These are phyloP conservation scores for Lutraria lutraria DNA, from an alignment of 2,888 invertebrate genomes.

Conservation along the genomic window DNA sequence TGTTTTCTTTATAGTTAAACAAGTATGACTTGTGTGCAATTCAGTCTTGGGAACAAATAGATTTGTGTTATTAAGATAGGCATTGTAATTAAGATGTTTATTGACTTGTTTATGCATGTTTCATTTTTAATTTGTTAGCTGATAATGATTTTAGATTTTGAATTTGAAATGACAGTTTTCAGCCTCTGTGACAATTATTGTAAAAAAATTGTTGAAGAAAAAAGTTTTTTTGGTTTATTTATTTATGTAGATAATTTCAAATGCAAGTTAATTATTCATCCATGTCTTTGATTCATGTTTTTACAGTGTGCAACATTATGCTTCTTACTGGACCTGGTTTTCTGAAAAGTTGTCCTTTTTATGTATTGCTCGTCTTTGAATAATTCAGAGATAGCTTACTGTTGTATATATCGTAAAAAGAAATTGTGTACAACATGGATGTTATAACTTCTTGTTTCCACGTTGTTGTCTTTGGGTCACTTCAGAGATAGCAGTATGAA, in stretches of 20 bases:
- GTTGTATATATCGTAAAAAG: constrained; percentile 25
- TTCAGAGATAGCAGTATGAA: constrained; percentile 39
- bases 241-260: background rate
- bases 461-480: constrained; percentile 49
- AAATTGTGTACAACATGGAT: constrained; percentile 37
- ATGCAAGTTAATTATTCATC: constrained; percentile 19
- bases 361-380: background rate
- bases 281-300: background rate
- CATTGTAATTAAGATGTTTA: background rate
- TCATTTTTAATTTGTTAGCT: constrained; percentile 35
- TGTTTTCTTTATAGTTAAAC: background rate
- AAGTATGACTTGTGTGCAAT: constrained; percentile 19
- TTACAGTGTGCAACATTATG: background rate
- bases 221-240: constrained; percentile 4
- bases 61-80: background rate
- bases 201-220: background rate
- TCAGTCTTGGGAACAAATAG: constrained; percentile 18
- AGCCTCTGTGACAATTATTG: background rate
- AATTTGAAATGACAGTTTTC: background rate
- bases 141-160: constrained; percentile 28
- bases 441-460: constrained; percentile 46
- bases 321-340: constrained; percentile 17
- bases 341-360: constrained; percentile 2
- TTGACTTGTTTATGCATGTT: constrained; percentile 31
- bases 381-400: background rate